Conservation (phyloP, 2,888 invertebrate species). For the Microplitis manilae region DNA sequence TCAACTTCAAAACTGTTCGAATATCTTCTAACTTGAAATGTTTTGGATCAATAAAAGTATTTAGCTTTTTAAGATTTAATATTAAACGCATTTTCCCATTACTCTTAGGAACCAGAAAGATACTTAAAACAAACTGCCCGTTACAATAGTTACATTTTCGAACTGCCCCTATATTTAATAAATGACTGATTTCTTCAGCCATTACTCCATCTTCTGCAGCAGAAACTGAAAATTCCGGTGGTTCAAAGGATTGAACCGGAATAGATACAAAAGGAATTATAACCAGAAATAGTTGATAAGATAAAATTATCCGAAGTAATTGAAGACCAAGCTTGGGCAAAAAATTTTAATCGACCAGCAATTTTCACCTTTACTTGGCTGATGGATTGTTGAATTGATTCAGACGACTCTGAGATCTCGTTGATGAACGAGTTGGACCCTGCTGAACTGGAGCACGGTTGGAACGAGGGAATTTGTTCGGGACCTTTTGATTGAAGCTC, state of each 20-base stretch:
- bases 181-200: no score
- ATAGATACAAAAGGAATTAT: no score
- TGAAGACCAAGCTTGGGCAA: no score
- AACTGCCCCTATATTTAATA: slow-evolving; percentile 25
- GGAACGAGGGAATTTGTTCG: not conserved
- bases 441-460: not conserved
- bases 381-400: not conserved
- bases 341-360: no score
- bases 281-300: no score
- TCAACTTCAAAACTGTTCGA: slow-evolving; percentile 44
- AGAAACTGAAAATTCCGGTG: not conserved
- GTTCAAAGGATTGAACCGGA: no score
- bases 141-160: slow-evolving; percentile 7
- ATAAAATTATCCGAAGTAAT: no score
- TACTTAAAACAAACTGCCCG: slow-evolving; percentile 37
- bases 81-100: slow-evolving; percentile 42
- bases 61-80: slow-evolving; percentile 48
- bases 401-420: not conserved
- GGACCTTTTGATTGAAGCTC: not conserved
- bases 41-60: slow-evolving; percentile 39
- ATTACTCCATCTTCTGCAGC: no score
- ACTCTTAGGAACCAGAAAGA: slow-evolving; percentile 41
- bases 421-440: not conserved
- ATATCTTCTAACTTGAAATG: slow-evolving; percentile 53
- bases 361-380: not conserved